These are phyloP conservation scores for Spilarctia lutea DNA, from an alignment of 2,888 invertebrate species.

Conservation along the genomic window DNA sequence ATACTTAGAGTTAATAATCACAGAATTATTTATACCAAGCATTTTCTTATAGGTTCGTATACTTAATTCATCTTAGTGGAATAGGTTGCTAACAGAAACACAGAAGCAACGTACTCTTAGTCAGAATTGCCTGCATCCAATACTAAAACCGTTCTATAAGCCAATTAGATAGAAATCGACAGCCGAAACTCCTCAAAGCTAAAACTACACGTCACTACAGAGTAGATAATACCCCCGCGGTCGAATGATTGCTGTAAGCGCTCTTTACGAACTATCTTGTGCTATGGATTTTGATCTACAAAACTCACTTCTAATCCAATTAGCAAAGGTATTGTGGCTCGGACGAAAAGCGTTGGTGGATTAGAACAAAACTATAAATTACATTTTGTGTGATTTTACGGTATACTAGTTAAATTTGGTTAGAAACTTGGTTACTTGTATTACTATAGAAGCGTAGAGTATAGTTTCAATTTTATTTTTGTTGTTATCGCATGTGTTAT, in stretches of 20 bases:
- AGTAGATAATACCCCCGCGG: conserved; percentile 34
- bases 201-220: conserved; percentile 21
- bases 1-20: too few species aligned
- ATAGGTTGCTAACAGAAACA: neutral
- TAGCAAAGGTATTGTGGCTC: conserved; percentile 59
- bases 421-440: neutral
- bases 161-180: conserved; percentile 34
- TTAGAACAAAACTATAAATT: conserved; percentile 22
- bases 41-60: neutral
- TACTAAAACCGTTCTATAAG: conserved; percentile 21
- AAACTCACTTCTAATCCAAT: conserved; percentile 71
- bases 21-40: too few species aligned
- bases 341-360: conserved; percentile 46
- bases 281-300: conserved; percentile 59
- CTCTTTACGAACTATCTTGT: conserved; percentile 47
- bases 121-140: conserved; percentile 4
- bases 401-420: neutral
- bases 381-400: neutral
- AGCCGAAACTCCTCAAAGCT: conserved; percentile 22
- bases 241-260: conserved; percentile 47
- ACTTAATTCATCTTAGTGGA: neutral
- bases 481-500: neutral
- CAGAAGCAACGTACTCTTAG: neutral
- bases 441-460: neutral
- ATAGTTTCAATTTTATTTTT: neutral